Evolutionary conservation across 2,113 vertebrate genomes (phyloP).

Genomic region (Acinonyx jubatus): DNA sequence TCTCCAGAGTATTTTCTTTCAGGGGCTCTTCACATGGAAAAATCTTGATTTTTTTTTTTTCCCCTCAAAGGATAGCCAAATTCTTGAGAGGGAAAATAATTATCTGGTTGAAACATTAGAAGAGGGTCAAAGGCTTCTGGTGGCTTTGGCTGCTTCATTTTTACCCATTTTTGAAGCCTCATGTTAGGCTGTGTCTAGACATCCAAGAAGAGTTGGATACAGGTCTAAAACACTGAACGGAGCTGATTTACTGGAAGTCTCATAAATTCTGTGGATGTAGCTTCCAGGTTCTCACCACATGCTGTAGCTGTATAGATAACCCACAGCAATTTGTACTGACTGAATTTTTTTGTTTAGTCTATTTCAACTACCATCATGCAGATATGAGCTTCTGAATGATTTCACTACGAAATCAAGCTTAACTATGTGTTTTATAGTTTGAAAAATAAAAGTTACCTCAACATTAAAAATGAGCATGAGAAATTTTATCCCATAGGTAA

Average conservation of each 20-base stretch:
- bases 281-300: constrained; percentile 69
- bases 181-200: constrained; percentile 74
- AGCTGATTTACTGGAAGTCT: constrained; percentile 75
- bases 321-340: constrained; percentile 68
- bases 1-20: constrained; percentile 79
- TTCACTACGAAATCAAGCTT: constrained; percentile 45
- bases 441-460: constrained; percentile 33
- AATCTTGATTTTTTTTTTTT: constrained; percentile 59
- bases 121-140: constrained; percentile 79
- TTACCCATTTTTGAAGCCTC: constrained; percentile 72
- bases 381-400: constrained; percentile 65
- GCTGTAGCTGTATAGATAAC: constrained; percentile 65
- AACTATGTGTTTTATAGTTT: neutral
- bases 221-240: constrained; percentile 64
- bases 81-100: constrained; percentile 82
- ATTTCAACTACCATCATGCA: constrained; percentile 64
- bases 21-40: constrained; percentile 79
- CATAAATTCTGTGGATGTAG: constrained; percentile 54
- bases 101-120: constrained; percentile 81
- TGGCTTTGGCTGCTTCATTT: constrained; percentile 72
- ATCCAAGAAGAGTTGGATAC: constrained; percentile 67
- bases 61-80: constrained; percentile 72
- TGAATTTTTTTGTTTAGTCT: constrained; percentile 75
- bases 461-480: neutral
- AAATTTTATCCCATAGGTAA: neutral